These are phyloP conservation scores for Lasioglossum albipes DNA, from an alignment of 1,140 invertebrate genomes.

Conservation along the genomic window DNA sequence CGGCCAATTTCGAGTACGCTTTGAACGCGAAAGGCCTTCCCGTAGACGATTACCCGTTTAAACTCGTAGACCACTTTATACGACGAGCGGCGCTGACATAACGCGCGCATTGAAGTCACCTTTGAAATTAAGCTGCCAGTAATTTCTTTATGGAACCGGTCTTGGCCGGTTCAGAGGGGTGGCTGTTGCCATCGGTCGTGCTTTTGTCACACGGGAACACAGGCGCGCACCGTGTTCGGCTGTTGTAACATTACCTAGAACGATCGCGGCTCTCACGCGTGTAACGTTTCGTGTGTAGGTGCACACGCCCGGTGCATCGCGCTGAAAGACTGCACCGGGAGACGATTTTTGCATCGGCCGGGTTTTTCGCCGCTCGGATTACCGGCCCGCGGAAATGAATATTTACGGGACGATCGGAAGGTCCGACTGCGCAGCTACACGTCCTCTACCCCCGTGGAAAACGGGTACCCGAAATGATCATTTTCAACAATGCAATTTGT, in stretches of 20 bases:
- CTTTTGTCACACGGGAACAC: slow-evolving; percentile 22
- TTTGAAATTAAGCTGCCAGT: slow-evolving; percentile 39
- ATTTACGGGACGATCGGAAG: neutral
- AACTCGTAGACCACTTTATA: neutral
- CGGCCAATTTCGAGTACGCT: neutral
- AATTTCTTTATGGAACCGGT: slow-evolving; percentile 45
- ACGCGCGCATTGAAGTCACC: slow-evolving; percentile 13
- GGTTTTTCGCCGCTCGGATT: neutral
- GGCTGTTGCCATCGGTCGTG: neutral
- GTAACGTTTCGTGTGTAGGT: slow-evolving; percentile 29
- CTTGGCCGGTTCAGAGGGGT: slow-evolving; percentile 21
- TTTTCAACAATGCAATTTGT: too few species aligned
- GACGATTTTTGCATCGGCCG: slow-evolving; percentile 11
- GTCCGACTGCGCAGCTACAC: too few species aligned
- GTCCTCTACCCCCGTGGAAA: too few species aligned
- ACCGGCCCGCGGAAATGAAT: slow-evolving; percentile 2
- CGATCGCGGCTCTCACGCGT: slow-evolving; percentile 35
- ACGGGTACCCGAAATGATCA: too few species aligned
- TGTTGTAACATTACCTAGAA: slow-evolving; percentile 35
- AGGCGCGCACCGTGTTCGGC: neutral
- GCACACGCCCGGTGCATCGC: slow-evolving; percentile 5
- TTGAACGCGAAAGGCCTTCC: neutral
- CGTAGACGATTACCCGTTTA: neutral
- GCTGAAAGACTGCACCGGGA: slow-evolving; percentile 1
- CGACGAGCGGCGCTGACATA: slow-evolving; percentile 15